These are phyloP conservation scores for Abscondita cerata DNA, from an alignment of 2,888 invertebrate species.

Conservation along the genomic window DNA sequence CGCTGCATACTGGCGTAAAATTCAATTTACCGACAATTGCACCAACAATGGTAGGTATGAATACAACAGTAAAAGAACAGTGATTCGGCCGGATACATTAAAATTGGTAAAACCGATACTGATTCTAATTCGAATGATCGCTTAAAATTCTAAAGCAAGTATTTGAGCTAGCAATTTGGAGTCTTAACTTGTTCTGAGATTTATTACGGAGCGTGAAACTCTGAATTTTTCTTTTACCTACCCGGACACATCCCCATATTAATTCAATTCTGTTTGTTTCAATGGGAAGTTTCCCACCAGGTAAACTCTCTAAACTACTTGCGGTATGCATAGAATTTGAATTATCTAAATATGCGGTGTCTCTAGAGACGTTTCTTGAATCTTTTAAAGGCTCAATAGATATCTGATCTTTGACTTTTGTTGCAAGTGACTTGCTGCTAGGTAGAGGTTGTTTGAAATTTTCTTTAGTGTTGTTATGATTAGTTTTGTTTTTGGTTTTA, in stretches of 20 bases:
- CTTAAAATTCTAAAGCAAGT: slow-evolving; percentile 59
- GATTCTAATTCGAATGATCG: slow-evolving; percentile 54
- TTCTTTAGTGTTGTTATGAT: not conserved
- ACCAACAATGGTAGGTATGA: slow-evolving; percentile 64
- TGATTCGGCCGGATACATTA: slow-evolving; percentile 65
- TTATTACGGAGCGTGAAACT: slow-evolving; percentile 66
- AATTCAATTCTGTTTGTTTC: slow-evolving; percentile 64
- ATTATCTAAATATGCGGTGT: slow-evolving; percentile 1
- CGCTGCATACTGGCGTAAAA: slow-evolving; percentile 57
- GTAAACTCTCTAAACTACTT: slow-evolving; percentile 51
- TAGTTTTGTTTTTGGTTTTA: not conserved
- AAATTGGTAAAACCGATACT: slow-evolving; percentile 53
- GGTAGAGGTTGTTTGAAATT: not conserved
- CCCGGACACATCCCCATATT: slow-evolving; percentile 66
- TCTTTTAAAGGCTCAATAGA: slow-evolving; percentile 9
- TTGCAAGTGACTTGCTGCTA: too few species aligned
- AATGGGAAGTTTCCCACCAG: slow-evolving; percentile 60
- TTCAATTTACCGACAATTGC: slow-evolving; percentile 62
- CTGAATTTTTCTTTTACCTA: slow-evolving; percentile 62
- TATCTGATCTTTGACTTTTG: too few species aligned
- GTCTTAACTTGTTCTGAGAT: slow-evolving; percentile 62
- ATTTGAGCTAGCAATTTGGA: slow-evolving; percentile 61
- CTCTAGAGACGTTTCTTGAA: not conserved
- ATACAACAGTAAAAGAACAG: slow-evolving; percentile 62
- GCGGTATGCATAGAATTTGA: slow-evolving; percentile 42